Percentiles rank a stretch among this genome's conserved stretches.
Conservation (phyloP, 92 coral and sea anemone genomes). For the Pocillopora grandis region DNA sequence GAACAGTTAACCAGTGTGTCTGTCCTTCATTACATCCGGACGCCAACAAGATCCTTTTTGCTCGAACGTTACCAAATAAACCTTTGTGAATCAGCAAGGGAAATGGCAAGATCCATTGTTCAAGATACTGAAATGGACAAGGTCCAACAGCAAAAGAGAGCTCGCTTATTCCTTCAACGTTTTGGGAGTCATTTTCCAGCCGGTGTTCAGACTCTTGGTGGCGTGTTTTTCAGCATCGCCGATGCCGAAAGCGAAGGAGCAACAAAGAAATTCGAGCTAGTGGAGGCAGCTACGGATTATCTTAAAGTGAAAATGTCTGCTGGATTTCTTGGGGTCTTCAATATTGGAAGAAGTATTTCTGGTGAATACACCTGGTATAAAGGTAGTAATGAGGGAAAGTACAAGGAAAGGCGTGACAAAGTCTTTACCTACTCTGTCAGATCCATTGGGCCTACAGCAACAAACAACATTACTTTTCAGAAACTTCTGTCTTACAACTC, state of each 20-base stretch:
- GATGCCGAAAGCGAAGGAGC: slow-evolving; percentile 31
- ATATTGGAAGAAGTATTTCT: slow-evolving; percentile 12
- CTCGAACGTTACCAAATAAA: slow-evolving; percentile 22
- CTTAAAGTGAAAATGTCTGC: slow-evolving; percentile 12
- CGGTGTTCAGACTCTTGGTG: slow-evolving; percentile 54
- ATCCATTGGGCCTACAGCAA: slow-evolving; percentile 23
- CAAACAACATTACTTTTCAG: background rate
- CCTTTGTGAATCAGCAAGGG: slow-evolving; percentile 24
- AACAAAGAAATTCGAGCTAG: background rate
- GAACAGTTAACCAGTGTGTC: slow-evolving; percentile 23
- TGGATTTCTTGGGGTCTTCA: slow-evolving; percentile 33
- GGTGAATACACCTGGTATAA: slow-evolving; percentile 3
- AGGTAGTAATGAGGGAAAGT: background rate
- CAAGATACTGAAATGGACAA: background rate
- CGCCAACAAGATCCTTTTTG: slow-evolving; percentile 37
- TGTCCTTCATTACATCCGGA: slow-evolving; percentile 39
- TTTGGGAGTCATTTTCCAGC: slow-evolving; percentile 54
- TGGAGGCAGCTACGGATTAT: slow-evolving; percentile 16
- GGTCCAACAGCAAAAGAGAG: background rate
- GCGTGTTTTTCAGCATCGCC: slow-evolving; percentile 45
- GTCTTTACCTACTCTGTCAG: slow-evolving; percentile 14
- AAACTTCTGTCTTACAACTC: background rate
- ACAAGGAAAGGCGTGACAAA: background rate
- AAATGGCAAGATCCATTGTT: slow-evolving; percentile 23
- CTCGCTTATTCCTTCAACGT: slow-evolving; percentile 37